These are phyloP conservation scores for Cololabis saira DNA, from an alignment of 2,113 vertebrate species.

Conservation along the genomic window DNA sequence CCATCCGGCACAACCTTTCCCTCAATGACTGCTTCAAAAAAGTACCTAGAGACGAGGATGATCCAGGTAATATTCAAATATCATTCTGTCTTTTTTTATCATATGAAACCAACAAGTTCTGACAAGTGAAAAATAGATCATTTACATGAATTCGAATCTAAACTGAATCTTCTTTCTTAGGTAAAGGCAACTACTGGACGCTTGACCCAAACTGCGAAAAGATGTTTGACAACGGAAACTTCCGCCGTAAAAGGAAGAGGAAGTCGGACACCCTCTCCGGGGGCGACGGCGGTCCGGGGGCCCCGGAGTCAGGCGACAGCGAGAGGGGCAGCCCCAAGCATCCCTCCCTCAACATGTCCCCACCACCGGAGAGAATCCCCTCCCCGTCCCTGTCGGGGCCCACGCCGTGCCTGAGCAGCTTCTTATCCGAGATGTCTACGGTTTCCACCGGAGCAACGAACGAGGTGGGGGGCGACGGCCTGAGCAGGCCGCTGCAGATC, in stretches of 20 bases:
- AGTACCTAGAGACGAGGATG: slow-evolving; percentile 95
- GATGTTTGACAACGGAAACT: slow-evolving; percentile 99
- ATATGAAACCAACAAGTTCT: background rate
- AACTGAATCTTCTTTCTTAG: slow-evolving; percentile 58
- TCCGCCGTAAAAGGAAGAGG: slow-evolving; percentile 97
- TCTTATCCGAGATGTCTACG: slow-evolving; percentile 93
- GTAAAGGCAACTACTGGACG: slow-evolving; percentile 99
- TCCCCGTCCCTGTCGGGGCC: slow-evolving; percentile 77
- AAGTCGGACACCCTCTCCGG: slow-evolving; percentile 87
- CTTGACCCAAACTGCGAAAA: slow-evolving; percentile 99
- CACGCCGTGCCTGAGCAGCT: slow-evolving; percentile 88
- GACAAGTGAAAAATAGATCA: background rate
- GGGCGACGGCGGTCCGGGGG: slow-evolving; percentile 62
- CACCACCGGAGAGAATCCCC: slow-evolving; percentile 84
- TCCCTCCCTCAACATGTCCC: slow-evolving; percentile 76
- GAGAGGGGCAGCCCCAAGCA: slow-evolving; percentile 82
- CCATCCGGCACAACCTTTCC: slow-evolving; percentile 93
- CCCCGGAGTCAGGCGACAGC: slow-evolving; percentile 85
- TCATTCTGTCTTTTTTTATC: background rate
- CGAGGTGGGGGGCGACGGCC: slow-evolving; percentile 79
- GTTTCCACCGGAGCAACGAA: slow-evolving; percentile 79
- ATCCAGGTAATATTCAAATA: slow-evolving; percentile 87
- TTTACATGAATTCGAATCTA: background rate
- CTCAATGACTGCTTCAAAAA: slow-evolving; percentile 98
- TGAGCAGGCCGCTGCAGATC: slow-evolving; percentile 79